Conservation (phyloP, 2,888 invertebrate species). For the Yponomeuta evonymella region DNA sequence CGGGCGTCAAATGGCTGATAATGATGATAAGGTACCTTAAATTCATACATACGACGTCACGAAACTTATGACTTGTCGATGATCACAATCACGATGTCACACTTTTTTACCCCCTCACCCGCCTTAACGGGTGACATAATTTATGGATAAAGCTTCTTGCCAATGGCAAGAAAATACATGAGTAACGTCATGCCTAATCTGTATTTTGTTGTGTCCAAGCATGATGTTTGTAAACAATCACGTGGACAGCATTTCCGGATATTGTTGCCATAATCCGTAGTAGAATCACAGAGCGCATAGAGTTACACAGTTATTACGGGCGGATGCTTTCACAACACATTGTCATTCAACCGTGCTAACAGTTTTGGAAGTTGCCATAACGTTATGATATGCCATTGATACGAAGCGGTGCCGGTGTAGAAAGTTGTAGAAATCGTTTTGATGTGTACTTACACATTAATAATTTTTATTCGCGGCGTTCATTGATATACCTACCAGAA, state of each 20-base stretch:
- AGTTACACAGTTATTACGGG: slow-evolving; percentile 9
- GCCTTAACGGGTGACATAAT: too few relatives aligned
- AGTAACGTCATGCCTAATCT: too few relatives aligned
- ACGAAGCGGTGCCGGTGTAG: neutral
- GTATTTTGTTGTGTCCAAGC: neutral
- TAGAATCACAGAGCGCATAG: neutral
- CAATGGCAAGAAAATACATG: too few relatives aligned
- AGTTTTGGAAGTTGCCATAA: slow-evolving; percentile 1
- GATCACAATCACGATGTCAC: too few relatives aligned
- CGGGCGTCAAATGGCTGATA: too few relatives aligned
- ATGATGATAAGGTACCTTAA: too few relatives aligned
- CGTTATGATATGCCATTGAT: slow-evolving; percentile 10
- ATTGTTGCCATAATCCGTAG: slow-evolving; percentile 7
- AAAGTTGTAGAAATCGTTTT: slow-evolving; percentile 5
- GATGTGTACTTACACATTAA: slow-evolving; percentile 8
- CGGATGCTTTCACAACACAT: slow-evolving; percentile 8
- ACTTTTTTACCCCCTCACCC: too few relatives aligned
- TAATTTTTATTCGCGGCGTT: neutral
- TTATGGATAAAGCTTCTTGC: too few relatives aligned
- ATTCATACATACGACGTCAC: too few relatives aligned
- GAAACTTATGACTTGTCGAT: too few relatives aligned
- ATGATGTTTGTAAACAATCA: neutral
- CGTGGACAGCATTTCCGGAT: slow-evolving; percentile 4
- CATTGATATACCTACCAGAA: neutral
- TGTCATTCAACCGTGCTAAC: slow-evolving; percentile 11